Evolutionary conservation across 2,113 vertebrate genomes (phyloP).

Genomic region (Crotophaga sulcirostris): DNA sequence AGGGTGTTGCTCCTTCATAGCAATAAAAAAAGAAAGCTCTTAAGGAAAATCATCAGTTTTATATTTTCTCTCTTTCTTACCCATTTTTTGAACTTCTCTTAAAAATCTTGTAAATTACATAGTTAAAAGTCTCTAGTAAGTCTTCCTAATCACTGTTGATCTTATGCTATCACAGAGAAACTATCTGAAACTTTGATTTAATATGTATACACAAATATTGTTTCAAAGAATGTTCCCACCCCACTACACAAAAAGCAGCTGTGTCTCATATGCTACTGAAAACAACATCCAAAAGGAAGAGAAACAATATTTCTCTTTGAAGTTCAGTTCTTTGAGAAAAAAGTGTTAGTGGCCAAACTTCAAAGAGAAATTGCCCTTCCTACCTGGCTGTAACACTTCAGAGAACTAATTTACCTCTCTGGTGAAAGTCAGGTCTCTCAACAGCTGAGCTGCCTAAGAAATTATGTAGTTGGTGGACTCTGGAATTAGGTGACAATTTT

Average conservation of each 20-base stretch:
- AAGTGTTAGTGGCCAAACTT: slow-evolving; percentile 49
- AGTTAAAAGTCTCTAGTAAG: background rate
- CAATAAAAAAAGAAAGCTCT: background rate
- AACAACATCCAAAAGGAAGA: background rate
- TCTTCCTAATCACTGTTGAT: background rate
- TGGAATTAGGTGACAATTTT: slow-evolving; percentile 7
- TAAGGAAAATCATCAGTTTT: background rate
- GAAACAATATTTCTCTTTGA: slow-evolving; percentile 44
- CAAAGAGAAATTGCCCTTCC: slow-evolving; percentile 56
- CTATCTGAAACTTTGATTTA: background rate
- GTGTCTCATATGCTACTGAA: background rate
- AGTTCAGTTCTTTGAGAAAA: slow-evolving; percentile 23
- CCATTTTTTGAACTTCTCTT: background rate
- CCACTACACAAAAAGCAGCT: background rate
- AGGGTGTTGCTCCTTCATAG: background rate
- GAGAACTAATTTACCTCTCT: slow-evolving; percentile 46
- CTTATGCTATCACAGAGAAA: background rate
- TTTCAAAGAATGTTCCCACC: background rate
- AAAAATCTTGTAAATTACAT: background rate
- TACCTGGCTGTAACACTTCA: slow-evolving; percentile 43
- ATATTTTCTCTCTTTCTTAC: background rate
- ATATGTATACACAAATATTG: background rate
- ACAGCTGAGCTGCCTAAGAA: background rate
- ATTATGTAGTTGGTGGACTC: slow-evolving; percentile 14
- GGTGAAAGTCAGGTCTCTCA: slow-evolving; percentile 26